Evolutionary conservation across 2,113 vertebrate species (phyloP).

Genomic region (Sinocyclocheilus rhinocerous): DNA sequence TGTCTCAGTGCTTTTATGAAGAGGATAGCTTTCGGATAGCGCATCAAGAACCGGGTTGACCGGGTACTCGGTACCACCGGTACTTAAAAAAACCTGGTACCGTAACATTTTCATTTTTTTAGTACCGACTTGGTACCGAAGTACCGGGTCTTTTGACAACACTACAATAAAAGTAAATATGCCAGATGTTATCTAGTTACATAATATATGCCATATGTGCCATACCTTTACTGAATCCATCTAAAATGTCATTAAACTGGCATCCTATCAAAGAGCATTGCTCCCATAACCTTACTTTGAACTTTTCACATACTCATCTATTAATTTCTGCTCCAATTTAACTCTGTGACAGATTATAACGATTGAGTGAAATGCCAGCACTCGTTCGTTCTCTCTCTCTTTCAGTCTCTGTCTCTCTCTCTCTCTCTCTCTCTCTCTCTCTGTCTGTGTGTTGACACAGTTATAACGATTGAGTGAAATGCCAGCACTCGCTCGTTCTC

Average conservation of each 20-base stretch:
- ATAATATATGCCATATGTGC: neutral
- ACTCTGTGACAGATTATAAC: neutral
- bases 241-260: neutral
- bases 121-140: too few relatives aligned
- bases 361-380: constrained; percentile 27
- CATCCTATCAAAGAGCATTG: constrained; percentile 19
- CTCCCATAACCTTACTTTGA: constrained; percentile 13
- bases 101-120: too few relatives aligned
- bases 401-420: too few relatives aligned
- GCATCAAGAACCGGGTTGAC: too few relatives aligned
- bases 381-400: neutral
- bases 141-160: too few relatives aligned
- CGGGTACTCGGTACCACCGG: too few relatives aligned
- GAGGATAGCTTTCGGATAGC: too few relatives aligned
- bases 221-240: neutral
- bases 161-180: neutral
- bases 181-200: neutral
- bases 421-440: neutral
- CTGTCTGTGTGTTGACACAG: neutral
- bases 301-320: constrained; percentile 10
- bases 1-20: too few relatives aligned
- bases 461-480: too few relatives aligned
- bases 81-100: too few relatives aligned
- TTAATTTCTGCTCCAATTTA: constrained; percentile 16
- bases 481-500: neutral